phyloP scores from a whole-genome alignment of 2,888 invertebrate species.

The Pristionchus entomophagus region DNA sequence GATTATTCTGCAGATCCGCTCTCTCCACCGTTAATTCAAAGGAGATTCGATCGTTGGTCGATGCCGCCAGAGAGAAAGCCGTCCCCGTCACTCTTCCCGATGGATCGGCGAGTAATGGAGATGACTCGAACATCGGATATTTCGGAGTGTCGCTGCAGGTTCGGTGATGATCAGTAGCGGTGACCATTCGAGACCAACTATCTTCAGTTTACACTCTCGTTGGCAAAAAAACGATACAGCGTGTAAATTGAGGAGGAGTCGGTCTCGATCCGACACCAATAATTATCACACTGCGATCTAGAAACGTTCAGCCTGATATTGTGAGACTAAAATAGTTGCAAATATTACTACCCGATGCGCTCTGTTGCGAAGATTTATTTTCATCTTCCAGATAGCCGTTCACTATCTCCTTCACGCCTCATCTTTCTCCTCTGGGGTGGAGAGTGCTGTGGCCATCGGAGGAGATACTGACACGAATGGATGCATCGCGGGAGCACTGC shows the following conservation, averaged over 20 bases:
- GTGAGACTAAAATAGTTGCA: too few relatives aligned
- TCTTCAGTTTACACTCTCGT: too few relatives aligned
- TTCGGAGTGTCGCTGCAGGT: slow-evolving; percentile 46
- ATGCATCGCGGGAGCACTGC: slow-evolving; percentile 20
- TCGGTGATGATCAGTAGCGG: too few relatives aligned
- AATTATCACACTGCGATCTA: too few relatives aligned
- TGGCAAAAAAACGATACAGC: too few relatives aligned
- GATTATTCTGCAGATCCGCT: neutral
- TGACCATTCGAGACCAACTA: too few relatives aligned
- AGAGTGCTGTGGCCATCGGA: neutral
- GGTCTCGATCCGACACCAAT: too few relatives aligned
- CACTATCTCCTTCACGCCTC: neutral
- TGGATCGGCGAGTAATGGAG: neutral
- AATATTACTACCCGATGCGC: too few relatives aligned
- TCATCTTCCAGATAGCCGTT: slow-evolving; percentile 17
- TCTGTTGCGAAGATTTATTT: too few relatives aligned
- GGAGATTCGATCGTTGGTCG: neutral
- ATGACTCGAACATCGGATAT: slow-evolving; percentile 25
- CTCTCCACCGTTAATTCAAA: neutral
- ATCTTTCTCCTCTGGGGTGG: slow-evolving; percentile 33
- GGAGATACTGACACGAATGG: slow-evolving; percentile 48
- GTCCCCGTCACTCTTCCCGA: slow-evolving; percentile 21
- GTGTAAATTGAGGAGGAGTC: too few relatives aligned
- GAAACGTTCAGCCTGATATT: too few relatives aligned
- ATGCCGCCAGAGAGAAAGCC: neutral